Evolutionary conservation across 2,113 vertebrate species (phyloP), one percentile per base, ranked within the genome.

Genomic region (Scophthalmus maximus): DNA sequence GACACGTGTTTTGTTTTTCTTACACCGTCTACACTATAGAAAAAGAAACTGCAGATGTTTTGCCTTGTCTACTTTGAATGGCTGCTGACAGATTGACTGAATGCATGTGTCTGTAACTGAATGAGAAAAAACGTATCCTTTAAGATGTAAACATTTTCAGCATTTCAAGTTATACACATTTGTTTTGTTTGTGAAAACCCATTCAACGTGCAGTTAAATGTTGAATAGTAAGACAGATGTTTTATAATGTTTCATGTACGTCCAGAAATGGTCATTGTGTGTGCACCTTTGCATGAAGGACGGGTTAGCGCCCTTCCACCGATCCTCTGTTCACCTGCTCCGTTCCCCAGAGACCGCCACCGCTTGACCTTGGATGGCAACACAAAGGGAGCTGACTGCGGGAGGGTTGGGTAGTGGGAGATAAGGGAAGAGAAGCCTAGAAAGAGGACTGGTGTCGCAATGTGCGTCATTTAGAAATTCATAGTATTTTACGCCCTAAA

Each of bases 281-380:
- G 42, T 44, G 18, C 3, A 42, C 38, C 17, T 10, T 17, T 42
- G 42, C 42, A 44, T 44, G 42, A 83, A 86, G 81, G 76, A 62
- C 76, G 66, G n/a, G 14, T 51, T 47, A 51, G 34, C 29, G 25
- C 61, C 49, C 46, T 65, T 63, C 44, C 30, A 53, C 22, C 17
- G 17, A 46, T 46, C 50, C 70, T 69, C 64, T 65, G 3, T 82
- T 78, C 68, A 58, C n/a, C 22, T 2, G 0, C 12, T 57, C 63
- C 3, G 4, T 32, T 59, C 74, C 49, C 72, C 18, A 73, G 76
- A 87, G 72, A 81, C 56, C 7, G 36, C 51, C 56, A 15, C 36
- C 5, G 32, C 20, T n/a, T 72, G 73, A 84, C 83, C 85, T 87
- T 88, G 81, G 25, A 59, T 11, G 14, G 34, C 10, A 58, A 62